Percentiles rank a stretch among this genome's conserved stretches.
Conservation (phyloP, 2,113 vertebrate species). For the Mus spicilegus region DNA sequence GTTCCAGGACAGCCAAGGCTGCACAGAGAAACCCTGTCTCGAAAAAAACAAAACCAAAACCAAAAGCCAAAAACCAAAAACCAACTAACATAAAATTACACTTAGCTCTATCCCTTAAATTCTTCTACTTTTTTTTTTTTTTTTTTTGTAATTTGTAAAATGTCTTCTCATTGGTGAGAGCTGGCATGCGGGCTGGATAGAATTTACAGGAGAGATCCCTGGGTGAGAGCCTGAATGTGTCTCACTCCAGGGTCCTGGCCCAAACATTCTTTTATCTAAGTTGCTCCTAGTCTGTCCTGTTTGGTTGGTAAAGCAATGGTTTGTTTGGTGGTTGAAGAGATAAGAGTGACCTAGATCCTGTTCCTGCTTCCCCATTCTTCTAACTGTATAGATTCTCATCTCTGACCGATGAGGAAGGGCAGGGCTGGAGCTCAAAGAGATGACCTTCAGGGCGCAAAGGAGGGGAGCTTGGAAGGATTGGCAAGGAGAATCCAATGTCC, state of each 20-base stretch:
- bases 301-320: background rate
- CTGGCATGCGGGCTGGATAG: too few species aligned
- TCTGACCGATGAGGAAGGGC: background rate
- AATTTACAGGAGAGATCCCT: background rate
- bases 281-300: background rate
- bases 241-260: background rate
- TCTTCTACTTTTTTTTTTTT: slow-evolving; percentile 42
- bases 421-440: background rate
- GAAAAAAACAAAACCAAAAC: too few species aligned
- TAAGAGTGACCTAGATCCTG: background rate
- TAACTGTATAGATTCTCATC: background rate
- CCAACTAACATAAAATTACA: background rate
- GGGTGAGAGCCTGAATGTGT: background rate
- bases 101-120: slow-evolving; percentile 46
- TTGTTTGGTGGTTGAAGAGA: background rate
- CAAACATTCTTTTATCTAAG: background rate
- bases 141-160: slow-evolving; percentile 49
- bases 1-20: too few species aligned
- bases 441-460: background rate
- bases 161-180: background rate
- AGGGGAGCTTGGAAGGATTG: background rate
- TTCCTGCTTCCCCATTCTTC: background rate
- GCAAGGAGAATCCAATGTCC: background rate
- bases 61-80: too few species aligned
- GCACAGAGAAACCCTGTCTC: too few species aligned